Evolutionary conservation across 1,140 invertebrate genomes (phyloP), one percentile per base, ranked within the genome.

Genomic region (Drosophila cardini): DNA sequence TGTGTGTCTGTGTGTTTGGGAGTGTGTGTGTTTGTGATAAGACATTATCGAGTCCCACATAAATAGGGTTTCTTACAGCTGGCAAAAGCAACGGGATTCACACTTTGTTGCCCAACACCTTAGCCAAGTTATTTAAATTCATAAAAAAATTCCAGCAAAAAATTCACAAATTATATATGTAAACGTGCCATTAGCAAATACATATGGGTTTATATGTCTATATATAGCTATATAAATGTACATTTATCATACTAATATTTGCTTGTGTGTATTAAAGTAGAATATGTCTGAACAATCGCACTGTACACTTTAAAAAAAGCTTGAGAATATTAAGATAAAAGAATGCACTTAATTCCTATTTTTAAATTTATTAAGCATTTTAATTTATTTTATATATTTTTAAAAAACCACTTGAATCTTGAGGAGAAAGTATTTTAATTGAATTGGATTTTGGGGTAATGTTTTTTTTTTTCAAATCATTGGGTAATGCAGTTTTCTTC

Each of bases 201-300:
- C 43, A 9, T 69, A 70, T 34, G 10, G 0, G 21, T 26, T 26
- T 26, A 26, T 26, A 26, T 26, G 4, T 5, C 4, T 46, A 57
- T 4, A 30, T 38, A 42, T 52, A 9, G 56, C 61, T 30, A 4
- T 53, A 36, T 26, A 48, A 18, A 45, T 7, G 26, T 10, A 67
- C 53, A 69, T 73, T 50, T 74, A 74, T 74, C 48, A 60, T 60
- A 58, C 36, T 7, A 36, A 40, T 46, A 56, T 10, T 10, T 13
- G 48, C 5, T 8, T 10, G 30, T 48, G 30, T 58, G 55, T 43
- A 34, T 53, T 21, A 38, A 11, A 11, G 38, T 40, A 38, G 36
- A 40, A 40, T 4, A 40, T 67, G 9, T 68, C n/a, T 70, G 13
- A 11, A 61, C 36, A 52, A 64, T 52, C 13, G 4, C 11, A 45